Base-by-base conservation (phyloP, 2,888 invertebrate genomes). In the Xestobium rufovillosum region DNA sequence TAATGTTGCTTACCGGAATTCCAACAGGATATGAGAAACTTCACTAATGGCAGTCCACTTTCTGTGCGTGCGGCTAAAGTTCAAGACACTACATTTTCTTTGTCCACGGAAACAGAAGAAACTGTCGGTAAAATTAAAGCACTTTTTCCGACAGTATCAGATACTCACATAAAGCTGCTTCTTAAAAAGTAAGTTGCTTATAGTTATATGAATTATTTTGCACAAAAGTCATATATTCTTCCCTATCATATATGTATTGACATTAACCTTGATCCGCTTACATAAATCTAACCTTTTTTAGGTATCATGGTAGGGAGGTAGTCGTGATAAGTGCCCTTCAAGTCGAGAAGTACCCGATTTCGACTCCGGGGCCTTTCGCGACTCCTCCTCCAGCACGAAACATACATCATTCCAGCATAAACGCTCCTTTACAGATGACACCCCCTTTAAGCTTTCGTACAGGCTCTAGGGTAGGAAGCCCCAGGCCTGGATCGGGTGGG, bases 321-420 rank as follows among this genome's bases (percentile, higher is more conserved):
- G 83, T 92, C 49, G 91, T 91, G 40, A 86, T 91, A 68, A 90
- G 90, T 63, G 90, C 91, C 35, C 73, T 92, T 42, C 89, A 91
- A 72, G 89, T 91, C 50, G 91, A 91, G 66, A 91, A 90, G 66
- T 83, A 89, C 69, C 89, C 89, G 34, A 80, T 89, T 45, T 83
- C 84, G 26, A 86, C 86, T 41, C 87, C 87, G n/a, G 88, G 88
- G 28, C 88, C 88, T 1, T 78, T 76, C 47, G 73, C 80, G 11
- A 80, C 82, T 56, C 83, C 83, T 0, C 82, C 83, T 3, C 75
- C 79, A 8, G 69, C 72, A 44, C 76, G 55, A 70, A 75, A 57
- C 72, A 73, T 56, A 67, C 73, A 48, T 32, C 51, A 53, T 43
- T 53, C 53, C 25, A 44, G 47, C 35, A 43, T 48, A 34, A 45